Conservation (phyloP, 2,113 vertebrate genomes). For the Tretioscincus oriximinensis region DNA sequence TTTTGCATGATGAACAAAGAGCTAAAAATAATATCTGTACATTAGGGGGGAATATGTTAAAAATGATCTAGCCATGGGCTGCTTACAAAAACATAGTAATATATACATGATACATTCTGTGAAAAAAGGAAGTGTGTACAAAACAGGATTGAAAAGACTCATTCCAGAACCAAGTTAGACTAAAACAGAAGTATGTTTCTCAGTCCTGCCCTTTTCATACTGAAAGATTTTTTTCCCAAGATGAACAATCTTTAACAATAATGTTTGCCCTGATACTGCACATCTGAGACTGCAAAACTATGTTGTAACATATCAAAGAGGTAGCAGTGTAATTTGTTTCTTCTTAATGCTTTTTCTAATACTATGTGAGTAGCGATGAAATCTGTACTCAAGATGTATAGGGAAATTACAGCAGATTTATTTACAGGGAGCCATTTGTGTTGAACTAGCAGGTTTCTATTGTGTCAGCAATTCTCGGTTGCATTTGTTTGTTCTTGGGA, state of each 20-base stretch:
- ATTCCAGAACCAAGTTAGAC: too few relatives aligned
- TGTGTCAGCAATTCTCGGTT: conserved; percentile 75
- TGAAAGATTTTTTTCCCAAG: background rate
- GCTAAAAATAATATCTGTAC: too few relatives aligned
- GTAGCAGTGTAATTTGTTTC: conserved; percentile 13
- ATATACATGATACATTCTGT: too few relatives aligned
- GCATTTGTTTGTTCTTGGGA: conserved; percentile 73
- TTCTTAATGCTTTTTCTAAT: conserved; percentile 20
- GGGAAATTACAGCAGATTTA: conserved; percentile 76
- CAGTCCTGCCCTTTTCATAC: too few relatives aligned
- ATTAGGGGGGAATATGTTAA: too few relatives aligned
- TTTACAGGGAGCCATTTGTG: conserved; percentile 73
- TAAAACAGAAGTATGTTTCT: too few relatives aligned
- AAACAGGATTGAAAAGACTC: too few relatives aligned
- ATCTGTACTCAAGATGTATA: conserved; percentile 66
- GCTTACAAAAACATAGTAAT: too few relatives aligned
- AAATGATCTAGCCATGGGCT: too few relatives aligned
- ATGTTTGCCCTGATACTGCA: background rate
- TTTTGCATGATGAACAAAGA: too few relatives aligned
- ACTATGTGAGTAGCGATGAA: conserved; percentile 42
- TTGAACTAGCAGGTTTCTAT: conserved; percentile 76
- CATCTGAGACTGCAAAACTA: background rate
- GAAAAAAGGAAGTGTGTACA: too few relatives aligned
- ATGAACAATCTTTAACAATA: background rate
- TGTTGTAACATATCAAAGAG: conserved; percentile 16